Percentiles rank a stretch among this genome's conserved stretches.
Evolutionary conservation across 2,113 vertebrate genomes (phyloP).

Genomic region (Casuarius casuarius): DNA sequence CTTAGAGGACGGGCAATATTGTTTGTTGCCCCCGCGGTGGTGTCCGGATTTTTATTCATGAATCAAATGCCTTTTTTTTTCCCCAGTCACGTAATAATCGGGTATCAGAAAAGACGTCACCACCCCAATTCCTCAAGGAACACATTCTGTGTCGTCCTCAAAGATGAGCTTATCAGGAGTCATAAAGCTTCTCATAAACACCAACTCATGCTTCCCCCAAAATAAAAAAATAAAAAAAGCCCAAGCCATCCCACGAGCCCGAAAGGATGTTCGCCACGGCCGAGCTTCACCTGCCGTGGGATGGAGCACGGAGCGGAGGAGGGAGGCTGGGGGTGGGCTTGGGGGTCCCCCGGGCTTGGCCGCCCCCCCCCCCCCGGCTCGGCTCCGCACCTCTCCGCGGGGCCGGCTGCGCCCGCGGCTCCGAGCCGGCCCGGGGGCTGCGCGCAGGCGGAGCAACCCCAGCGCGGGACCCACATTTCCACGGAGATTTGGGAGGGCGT

Average conservation of each 20-base stretch:
- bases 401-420: not conserved
- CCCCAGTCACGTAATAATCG: constrained; percentile 91
- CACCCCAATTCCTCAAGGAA: constrained; percentile 94
- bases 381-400: not conserved
- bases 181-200: constrained; percentile 86
- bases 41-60: constrained; percentile 93
- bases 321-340: not conserved
- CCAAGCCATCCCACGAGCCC: not conserved
- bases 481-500: not conserved
- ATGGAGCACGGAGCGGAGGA: not conserved
- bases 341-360: not conserved
- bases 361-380: not conserved
- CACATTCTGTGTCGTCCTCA: constrained; percentile 90
- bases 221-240: not conserved
- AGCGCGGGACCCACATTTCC: not conserved
- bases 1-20: constrained; percentile 87
- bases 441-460: not conserved
- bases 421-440: not conserved
- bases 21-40: constrained; percentile 83
- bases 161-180: constrained; percentile 90
- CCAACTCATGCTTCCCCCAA: constrained; percentile 69
- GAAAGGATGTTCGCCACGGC: not conserved
- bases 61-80: constrained; percentile 86
- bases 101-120: constrained; percentile 94
- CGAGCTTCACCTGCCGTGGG: constrained; percentile 6